Conservation (phyloP, 1,140 invertebrate species). For the Glossosoma conforme region DNA sequence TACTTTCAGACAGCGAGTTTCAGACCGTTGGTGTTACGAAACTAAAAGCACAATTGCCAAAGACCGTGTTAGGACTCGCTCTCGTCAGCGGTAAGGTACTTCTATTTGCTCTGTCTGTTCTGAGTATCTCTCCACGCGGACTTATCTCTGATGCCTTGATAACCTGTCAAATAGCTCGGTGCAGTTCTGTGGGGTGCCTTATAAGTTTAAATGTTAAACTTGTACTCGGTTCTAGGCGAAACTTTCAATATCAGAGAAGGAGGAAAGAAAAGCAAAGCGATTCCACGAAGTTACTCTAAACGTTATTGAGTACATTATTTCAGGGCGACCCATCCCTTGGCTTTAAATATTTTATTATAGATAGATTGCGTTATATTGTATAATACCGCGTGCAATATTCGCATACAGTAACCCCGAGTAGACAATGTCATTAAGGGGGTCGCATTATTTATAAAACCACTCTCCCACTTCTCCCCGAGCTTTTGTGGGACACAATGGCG, state of each 20-base stretch:
- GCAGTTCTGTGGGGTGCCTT: no score
- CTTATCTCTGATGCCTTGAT: no score
- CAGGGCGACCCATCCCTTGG: not conserved
- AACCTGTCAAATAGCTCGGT: no score
- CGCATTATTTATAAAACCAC: slow-evolving; percentile 3
- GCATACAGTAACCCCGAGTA: slow-evolving; percentile 2
- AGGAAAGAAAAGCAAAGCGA: not conserved
- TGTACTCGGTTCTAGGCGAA: not conserved
- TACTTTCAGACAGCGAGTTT: no score
- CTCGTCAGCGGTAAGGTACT: no score
- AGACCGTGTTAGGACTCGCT: no score
- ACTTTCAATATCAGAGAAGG: not conserved
- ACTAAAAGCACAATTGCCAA: no score
- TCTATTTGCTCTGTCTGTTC: no score
- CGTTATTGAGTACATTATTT: not conserved
- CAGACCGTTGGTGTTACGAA: no score
- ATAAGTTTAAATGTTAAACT: no score
- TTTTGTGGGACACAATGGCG: not conserved
- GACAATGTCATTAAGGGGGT: slow-evolving; percentile 5
- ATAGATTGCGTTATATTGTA: not conserved
- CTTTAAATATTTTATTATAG: not conserved
- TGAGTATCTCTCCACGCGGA: no score
- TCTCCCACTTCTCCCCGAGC: not conserved
- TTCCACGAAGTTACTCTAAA: not conserved
- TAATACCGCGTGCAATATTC: no score